Evolutionary conservation across 2,888 invertebrate species (phyloP), one percentile per base, ranked within the genome.

Genomic region (Lycia hirtaria): DNA sequence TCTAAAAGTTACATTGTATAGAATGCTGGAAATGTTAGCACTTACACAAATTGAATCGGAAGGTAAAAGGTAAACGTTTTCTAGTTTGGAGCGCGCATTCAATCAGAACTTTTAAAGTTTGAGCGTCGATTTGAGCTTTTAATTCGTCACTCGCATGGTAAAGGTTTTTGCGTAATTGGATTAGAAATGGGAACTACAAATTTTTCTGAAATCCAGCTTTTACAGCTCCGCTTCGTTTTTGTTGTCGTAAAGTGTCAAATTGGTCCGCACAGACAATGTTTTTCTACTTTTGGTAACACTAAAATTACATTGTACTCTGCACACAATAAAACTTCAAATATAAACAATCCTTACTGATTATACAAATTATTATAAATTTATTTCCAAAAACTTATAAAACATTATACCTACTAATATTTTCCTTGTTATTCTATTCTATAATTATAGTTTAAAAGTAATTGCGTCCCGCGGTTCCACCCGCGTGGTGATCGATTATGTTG

Each of bases 21-120:
- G 62, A 62, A 64, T 61, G 49, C 38, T 26, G 30, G 32, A 54
- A 45, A 48, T 33, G 55, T 59, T 55, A 56, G 56, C 64, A 64
- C 64, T 66, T 58, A 64, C 56, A 64, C 58, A 64, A 62, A 66
- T 66, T 62, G 64, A 64, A 61, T 64, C 49, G 60, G 37, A 53
- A 55, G 56, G 60, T 48, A 48, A 40, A 51, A 48, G 51, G 41
- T 55, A 57, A 53, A 52, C 57, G 57, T 43, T 57, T n/a, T 56
- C 33, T 44, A 52, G 57, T 52, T 41, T 48, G 22, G 43, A 12
- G 41, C 10, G 33, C 10, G 41, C 38, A 22, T 47, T 58, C 53
- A 19, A 56, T 52, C 40, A 24, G 35, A 56, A 50, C 48, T 54
- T 59, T 60, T 41, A 45, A 50, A 53, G 44, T 51, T 51, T 33